Evolutionary conservation across 2,888 invertebrate genomes (phyloP), one percentile per base, ranked within the genome.

Genomic region (Megalurothrips usitatus): DNA sequence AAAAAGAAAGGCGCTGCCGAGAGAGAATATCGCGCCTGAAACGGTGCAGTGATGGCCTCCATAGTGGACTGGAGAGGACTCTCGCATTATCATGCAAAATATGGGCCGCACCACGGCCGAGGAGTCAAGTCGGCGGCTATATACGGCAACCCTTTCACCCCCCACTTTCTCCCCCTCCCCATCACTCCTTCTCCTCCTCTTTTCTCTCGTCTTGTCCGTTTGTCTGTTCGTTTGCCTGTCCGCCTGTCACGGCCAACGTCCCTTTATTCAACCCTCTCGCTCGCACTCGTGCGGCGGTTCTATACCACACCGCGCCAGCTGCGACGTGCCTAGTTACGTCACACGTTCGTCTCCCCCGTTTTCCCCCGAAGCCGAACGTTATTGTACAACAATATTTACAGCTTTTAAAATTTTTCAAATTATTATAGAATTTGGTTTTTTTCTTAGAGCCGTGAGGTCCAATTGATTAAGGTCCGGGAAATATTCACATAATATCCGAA

Each of bases 1-100:
- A n/a, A n/a, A 43, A 43, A 43, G 34, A 43, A 43, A 43, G 6
- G 34, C 34, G 34, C 3, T 43, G 34, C 34, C 34, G 34, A 75
- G 23, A 23, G 68, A 23, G 26, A 75, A 75, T 75, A 75, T 75
- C 26, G 26, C 68, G 58, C 58, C 6, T 19, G 58, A 6, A n/a
- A 17, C 58, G 58, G 58, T 58, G 58, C 68, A 75, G 68, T 75
- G 68, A 75, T 75, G 68, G 68, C 68, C 68, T 12, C 68, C 68
- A 75, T 75, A 75, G 68, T 75, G 68, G 68, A 75, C 68, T 75
- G 68, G 68, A 75, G 68, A 75, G 68, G 58, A 43, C 17, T 58
- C 58, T 23, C 68, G 68, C 68, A 75, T 75, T 75, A 75, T 75
- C 23, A 75, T 75, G 68, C 68, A 75, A 75, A 75, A 75, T 75